These are phyloP conservation scores for human DNA, from an alignment of 2,113 vertebrate genomes.

Conservation along the genomic window DNA sequence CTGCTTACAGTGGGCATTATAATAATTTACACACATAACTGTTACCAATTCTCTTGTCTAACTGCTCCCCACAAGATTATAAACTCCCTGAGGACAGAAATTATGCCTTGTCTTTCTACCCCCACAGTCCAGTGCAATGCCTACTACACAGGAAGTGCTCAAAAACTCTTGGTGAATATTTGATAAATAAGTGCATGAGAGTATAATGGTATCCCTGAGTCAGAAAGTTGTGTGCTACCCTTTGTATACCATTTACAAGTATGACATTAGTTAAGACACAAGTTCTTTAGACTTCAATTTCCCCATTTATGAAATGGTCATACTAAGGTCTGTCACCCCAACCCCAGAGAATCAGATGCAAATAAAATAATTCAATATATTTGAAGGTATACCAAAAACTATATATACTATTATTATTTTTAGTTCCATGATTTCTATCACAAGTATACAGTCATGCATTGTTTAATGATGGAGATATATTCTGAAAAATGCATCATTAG, in stretches of 20 bases:
- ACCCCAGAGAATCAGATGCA: not conserved
- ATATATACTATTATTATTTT: not conserved
- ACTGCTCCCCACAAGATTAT: not conserved
- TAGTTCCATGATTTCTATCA: not conserved
- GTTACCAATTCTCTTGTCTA: not conserved
- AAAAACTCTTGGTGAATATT: not conserved
- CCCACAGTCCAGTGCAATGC: not conserved
- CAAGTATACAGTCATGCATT: not conserved
- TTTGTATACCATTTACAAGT: not conserved
- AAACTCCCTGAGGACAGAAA: not conserved
- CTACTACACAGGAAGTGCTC: not conserved
- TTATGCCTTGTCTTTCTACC: not conserved
- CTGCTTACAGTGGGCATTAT: not conserved
- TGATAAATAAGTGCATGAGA: not conserved
- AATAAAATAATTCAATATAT: not conserved
- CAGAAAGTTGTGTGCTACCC: not conserved
- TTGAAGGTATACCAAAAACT: conserved; percentile 4
- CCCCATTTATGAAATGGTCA: not conserved
- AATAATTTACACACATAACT: not conserved
- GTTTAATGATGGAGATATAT: not conserved
- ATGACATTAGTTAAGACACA: not conserved
- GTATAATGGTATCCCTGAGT: not conserved
- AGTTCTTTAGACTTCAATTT: not conserved
- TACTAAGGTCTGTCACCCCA: not conserved
- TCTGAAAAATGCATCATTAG: not conserved